phyloP scores from a whole-genome alignment of 2,888 invertebrate genomes.

The Nysson spinosus region DNA sequence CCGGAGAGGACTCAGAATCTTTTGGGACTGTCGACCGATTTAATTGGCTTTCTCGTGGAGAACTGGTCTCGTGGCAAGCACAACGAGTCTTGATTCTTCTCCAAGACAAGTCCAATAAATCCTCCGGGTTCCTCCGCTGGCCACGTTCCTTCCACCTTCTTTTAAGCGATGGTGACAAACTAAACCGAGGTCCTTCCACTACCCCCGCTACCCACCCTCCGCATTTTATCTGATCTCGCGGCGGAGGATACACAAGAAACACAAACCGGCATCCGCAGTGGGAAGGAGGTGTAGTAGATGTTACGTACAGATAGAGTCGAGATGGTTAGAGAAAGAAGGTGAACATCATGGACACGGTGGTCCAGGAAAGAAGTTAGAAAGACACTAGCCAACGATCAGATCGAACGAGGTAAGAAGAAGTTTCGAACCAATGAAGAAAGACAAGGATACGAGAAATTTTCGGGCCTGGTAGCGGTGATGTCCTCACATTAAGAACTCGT shows the following conservation, averaged over 20 bases:
- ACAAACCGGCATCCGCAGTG: constrained; percentile 44
- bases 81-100: constrained; percentile 66
- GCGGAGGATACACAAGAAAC: constrained; percentile 64
- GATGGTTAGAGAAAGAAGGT: constrained; percentile 10
- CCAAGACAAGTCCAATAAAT: constrained; percentile 66
- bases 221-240: constrained; percentile 64
- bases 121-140: constrained; percentile 47
- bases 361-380: constrained; percentile 56
- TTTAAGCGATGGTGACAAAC: constrained; percentile 66
- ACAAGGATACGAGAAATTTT: constrained; percentile 28
- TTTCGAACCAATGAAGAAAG: background rate
- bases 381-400: constrained; percentile 22
- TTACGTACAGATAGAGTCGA: constrained; percentile 43
- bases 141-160: constrained; percentile 20
- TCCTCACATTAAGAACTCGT: constrained; percentile 68
- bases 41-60: constrained; percentile 64
- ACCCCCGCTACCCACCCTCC: constrained; percentile 48
- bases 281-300: constrained; percentile 54
- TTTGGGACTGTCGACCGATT: constrained; percentile 68
- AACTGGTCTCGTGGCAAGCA: constrained; percentile 58
- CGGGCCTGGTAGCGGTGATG: constrained; percentile 62
- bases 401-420: background rate
- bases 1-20: constrained; percentile 55
- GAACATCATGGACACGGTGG: constrained; percentile 23
- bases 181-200: constrained; percentile 59